These are phyloP conservation scores for Catonia carolina DNA, from an alignment of 2,888 invertebrate species.

Conservation along the genomic window DNA sequence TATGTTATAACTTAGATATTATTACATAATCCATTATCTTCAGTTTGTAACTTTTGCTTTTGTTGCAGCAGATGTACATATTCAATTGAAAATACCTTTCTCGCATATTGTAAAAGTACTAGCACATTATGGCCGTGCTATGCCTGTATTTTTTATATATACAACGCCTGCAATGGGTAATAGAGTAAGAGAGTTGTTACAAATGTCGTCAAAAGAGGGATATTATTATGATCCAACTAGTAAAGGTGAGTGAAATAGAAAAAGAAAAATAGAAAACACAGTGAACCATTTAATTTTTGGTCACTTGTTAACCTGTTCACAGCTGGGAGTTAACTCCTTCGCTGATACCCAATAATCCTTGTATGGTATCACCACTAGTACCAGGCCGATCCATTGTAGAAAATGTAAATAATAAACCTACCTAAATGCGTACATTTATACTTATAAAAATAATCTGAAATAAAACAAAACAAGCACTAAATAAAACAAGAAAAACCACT, in stretches of 20 bases:
- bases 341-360: no score
- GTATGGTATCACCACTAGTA: no score
- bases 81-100: constrained; percentile 53
- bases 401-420: no score
- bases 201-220: constrained; percentile 54
- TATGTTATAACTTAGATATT: not conserved
- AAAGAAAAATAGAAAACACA: no score
- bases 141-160: constrained; percentile 76
- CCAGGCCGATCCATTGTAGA: no score
- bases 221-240: constrained; percentile 49
- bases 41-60: constrained; percentile 22
- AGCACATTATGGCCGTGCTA: constrained; percentile 65
- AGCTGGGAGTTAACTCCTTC: no score
- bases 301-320: no score
- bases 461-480: no score
- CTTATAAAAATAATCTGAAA: no score
- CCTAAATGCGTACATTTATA: no score
- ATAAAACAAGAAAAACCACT: no score
- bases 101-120: constrained; percentile 50
- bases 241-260: constrained; percentile 40
- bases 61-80: constrained; percentile 52
- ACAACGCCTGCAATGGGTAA: constrained; percentile 60
- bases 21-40: constrained; percentile 11
- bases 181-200: constrained; percentile 60
- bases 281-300: constrained; percentile 2